These are phyloP conservation scores for Drosophila bifasciata DNA, from an alignment of 1,140 invertebrate genomes.

Conservation along the genomic window DNA sequence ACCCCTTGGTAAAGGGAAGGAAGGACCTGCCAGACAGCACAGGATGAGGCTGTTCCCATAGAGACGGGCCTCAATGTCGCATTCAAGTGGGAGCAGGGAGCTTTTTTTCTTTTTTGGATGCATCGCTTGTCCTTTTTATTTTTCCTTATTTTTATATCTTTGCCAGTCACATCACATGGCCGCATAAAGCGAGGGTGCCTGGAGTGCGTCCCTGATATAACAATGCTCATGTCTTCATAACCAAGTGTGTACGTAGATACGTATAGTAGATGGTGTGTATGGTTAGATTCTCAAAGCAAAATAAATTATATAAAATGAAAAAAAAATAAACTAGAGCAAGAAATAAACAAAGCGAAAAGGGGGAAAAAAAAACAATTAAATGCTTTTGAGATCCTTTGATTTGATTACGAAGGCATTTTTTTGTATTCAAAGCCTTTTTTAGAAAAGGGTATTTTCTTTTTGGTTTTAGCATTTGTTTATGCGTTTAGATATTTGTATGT, in stretches of 20 bases:
- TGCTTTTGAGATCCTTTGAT: constrained; percentile 41
- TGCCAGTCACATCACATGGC: constrained; percentile 34
- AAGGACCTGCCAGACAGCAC: constrained; percentile 19
- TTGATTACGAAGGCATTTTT: constrained; percentile 23
- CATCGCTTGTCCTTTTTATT: constrained; percentile 23
- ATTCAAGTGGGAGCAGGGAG: constrained; percentile 6
- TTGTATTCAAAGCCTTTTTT: background rate
- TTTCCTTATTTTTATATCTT: constrained; percentile 11
- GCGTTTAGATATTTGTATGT: background rate
- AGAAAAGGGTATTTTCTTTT: background rate
- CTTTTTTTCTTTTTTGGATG: constrained; percentile 7
- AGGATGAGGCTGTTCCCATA: too few relatives aligned
- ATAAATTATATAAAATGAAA: constrained; percentile 25
- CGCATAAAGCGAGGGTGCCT: constrained; percentile 4
- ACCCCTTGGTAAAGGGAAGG: background rate
- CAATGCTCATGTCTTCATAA: constrained; percentile 32
- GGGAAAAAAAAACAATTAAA: constrained; percentile 51
- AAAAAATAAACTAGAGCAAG: constrained; percentile 16
- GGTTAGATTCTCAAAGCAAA: constrained; percentile 41
- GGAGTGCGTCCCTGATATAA: constrained; percentile 40
- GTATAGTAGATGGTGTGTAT: background rate
- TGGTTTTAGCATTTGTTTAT: background rate
- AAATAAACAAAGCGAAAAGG: constrained; percentile 5
- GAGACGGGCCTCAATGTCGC: background rate
- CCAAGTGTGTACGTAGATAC: background rate